Percentiles rank a stretch among this genome's conserved stretches.
Conservation (phyloP, 23 tunicate genomes). For the Oikopleura vanhoeffeni region DNA sequence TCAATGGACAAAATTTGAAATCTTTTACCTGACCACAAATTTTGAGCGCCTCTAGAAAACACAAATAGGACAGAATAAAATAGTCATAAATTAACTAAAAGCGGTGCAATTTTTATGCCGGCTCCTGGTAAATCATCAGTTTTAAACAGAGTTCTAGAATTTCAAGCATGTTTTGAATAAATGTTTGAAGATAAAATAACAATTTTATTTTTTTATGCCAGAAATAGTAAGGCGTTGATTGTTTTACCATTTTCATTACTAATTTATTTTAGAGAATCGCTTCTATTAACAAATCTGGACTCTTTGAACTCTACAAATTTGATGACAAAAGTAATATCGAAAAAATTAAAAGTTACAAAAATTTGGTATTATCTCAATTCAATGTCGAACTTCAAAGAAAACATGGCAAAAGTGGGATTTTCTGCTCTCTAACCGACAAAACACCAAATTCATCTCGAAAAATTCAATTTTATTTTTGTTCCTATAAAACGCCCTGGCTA, state of each 20-base stretch:
- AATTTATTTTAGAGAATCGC: not conserved
- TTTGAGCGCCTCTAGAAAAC: too few species aligned
- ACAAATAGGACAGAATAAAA: too few species aligned
- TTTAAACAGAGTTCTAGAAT: too few species aligned
- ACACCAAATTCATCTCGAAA: not conserved
- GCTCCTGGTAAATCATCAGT: too few species aligned
- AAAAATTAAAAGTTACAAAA: not conserved
- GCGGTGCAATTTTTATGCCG: too few species aligned
- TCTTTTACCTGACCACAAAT: too few species aligned
- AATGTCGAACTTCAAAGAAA: not conserved
- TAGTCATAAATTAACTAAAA: too few species aligned
- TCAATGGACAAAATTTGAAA: too few species aligned
- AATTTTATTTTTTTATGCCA: too few species aligned
- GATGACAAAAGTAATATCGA: not conserved
- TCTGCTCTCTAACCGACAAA: not conserved
- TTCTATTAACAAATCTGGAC: not conserved
- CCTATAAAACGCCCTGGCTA: not conserved
- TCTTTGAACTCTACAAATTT: conserved; percentile 2
- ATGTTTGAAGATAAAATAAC: too few species aligned
- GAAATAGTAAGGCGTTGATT: too few species aligned
- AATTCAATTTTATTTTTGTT: not conserved
- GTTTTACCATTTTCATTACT: not conserved
- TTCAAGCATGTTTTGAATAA: too few species aligned
- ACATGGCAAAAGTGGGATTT: not conserved
- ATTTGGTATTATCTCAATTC: not conserved